Percentiles rank a stretch among this genome's conserved stretches.
phyloP scores from a whole-genome alignment of 2,797 vertebrate genomes.

The Tadarida brasiliensis region DNA sequence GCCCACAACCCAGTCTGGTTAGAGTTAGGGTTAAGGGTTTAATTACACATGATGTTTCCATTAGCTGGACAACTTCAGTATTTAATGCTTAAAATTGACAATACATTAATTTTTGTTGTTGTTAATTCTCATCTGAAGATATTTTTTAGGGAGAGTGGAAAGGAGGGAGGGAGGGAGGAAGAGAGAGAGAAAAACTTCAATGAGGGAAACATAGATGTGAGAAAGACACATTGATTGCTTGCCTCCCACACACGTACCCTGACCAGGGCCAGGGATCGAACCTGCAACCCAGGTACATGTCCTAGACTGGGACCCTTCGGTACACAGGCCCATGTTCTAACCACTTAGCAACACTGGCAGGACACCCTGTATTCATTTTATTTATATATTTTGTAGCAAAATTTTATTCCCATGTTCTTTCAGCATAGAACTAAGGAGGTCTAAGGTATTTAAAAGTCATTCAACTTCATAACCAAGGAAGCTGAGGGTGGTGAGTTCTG shows the following conservation, averaged over 20 bases:
- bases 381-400: not conserved
- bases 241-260: too few species aligned
- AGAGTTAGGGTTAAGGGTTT: not conserved
- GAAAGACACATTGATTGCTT: too few species aligned
- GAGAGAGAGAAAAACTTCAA: too few species aligned
- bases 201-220: too few species aligned
- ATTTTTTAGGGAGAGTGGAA: too few species aligned
- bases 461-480: not conserved
- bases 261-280: too few species aligned
- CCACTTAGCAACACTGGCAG: too few species aligned
- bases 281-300: too few species aligned
- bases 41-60: not conserved
- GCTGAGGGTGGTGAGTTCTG: not conserved
- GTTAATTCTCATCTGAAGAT: too few species aligned
- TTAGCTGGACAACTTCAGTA: not conserved
- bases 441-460: constrained; percentile 12
- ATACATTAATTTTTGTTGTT: not conserved
- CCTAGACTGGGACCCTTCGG: too few species aligned
- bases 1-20: not conserved
- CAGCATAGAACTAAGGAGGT: not conserved
- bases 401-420: constrained; percentile 20
- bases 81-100: constrained; percentile 32
- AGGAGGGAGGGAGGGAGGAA: too few species aligned
- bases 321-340: too few species aligned
- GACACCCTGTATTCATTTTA: not conserved